Evolutionary conservation across 1,140 invertebrate genomes (phyloP).

Genomic region (Drosophila chauvacae): DNA sequence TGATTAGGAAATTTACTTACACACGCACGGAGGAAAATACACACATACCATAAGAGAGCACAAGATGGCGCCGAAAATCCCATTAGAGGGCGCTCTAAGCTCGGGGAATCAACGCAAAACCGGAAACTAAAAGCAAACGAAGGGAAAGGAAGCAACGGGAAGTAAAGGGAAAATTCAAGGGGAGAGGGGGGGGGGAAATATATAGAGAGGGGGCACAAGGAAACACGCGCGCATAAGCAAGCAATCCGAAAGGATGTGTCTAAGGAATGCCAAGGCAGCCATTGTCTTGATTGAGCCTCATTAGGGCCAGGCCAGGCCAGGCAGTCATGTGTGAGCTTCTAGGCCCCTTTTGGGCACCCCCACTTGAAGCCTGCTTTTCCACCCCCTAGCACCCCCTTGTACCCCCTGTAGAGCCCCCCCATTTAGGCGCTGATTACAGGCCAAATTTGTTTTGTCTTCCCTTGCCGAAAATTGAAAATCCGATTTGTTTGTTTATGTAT

Average conservation of each 20-base stretch:
- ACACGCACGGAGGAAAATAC: conserved; percentile 25
- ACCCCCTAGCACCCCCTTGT: neutral
- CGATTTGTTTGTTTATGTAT: conserved; percentile 75
- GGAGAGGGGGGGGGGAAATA: neutral
- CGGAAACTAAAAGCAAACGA: conserved; percentile 77
- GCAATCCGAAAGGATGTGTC: conserved; percentile 63
- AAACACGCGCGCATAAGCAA: conserved; percentile 81
- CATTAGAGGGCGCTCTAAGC: conserved; percentile 77
- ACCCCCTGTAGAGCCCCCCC: neutral
- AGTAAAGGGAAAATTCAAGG: conserved; percentile 27
- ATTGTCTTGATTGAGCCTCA: conserved; percentile 81
- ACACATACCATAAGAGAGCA: conserved; percentile 14
- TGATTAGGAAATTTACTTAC: conserved; percentile 84
- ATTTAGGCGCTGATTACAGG: conserved; percentile 81
- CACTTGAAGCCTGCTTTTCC: neutral
- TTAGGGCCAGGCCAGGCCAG: conserved; percentile 48
- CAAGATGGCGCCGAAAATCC: conserved; percentile 78
- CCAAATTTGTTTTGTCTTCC: conserved; percentile 79
- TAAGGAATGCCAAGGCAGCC: conserved; percentile 46
- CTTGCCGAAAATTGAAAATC: conserved; percentile 75
- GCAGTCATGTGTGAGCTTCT: conserved; percentile 30
- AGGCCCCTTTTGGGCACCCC: neutral
- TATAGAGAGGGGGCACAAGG: conserved; percentile 22
- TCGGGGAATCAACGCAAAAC: conserved; percentile 76
- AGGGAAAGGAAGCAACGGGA: conserved; percentile 45